Conservation (phyloP, 2,113 vertebrate species). For the Forbesichthys agassizii region DNA sequence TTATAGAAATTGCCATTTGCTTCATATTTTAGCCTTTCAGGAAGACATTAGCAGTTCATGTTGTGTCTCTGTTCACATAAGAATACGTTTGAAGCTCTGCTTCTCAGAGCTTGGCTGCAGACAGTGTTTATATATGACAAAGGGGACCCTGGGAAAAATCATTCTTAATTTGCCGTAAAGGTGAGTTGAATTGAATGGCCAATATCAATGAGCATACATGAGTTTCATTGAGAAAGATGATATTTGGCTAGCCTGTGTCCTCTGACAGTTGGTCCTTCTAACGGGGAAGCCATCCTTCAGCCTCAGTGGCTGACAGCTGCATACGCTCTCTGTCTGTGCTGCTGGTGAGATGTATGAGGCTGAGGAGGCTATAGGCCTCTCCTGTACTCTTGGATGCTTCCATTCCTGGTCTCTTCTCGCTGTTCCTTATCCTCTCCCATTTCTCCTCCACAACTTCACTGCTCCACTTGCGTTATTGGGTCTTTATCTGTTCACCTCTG, state of each 20-base stretch:
- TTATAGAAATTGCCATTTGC: too few species aligned
- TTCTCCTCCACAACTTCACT: neutral
- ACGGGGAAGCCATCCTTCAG: slow-evolving; percentile 38
- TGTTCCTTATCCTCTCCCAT: neutral
- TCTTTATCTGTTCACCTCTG: neutral
- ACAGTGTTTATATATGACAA: slow-evolving; percentile 33
- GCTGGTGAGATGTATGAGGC: slow-evolving; percentile 44
- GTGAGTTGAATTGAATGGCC: slow-evolving; percentile 62
- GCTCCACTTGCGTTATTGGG: neutral
- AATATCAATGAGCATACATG: slow-evolving; percentile 57
- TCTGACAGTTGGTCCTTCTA: slow-evolving; percentile 43
- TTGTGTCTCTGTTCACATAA: neutral
- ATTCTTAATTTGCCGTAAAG: slow-evolving; percentile 62
- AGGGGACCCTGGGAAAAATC: slow-evolving; percentile 41
- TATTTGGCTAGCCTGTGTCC: slow-evolving; percentile 57
- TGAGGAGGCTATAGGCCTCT: neutral
- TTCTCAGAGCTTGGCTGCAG: slow-evolving; percentile 17
- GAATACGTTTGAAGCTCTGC: slow-evolving; percentile 23
- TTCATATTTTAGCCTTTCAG: too few species aligned
- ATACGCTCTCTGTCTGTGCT: slow-evolving; percentile 35
- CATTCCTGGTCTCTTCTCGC: neutral
- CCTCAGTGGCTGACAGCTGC: slow-evolving; percentile 36
- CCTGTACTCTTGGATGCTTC: neutral
- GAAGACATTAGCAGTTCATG: slow-evolving; percentile 3
- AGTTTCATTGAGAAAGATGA: slow-evolving; percentile 57